phyloP scores from a whole-genome alignment of 2,888 invertebrate genomes.

The Malthinus seriepunctatus region DNA sequence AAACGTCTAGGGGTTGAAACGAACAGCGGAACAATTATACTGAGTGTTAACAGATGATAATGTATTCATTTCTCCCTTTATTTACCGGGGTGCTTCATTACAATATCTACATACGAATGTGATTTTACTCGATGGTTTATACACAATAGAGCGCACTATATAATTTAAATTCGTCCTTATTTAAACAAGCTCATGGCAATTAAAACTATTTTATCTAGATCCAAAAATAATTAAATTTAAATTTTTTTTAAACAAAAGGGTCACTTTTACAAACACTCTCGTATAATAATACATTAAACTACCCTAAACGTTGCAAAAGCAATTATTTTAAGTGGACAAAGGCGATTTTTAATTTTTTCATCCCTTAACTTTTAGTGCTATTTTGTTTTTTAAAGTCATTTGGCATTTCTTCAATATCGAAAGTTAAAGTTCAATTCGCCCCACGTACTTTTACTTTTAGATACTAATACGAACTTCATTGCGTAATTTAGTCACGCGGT shows the following conservation, averaged over 20 bases:
- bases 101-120: conserved; percentile 25
- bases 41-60: conserved; percentile 58
- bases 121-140: conserved; percentile 11
- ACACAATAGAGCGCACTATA: neutral
- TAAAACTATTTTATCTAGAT: too few species aligned
- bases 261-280: too few species aligned
- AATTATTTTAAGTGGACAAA: too few species aligned
- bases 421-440: conserved; percentile 21
- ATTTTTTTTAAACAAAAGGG: too few species aligned
- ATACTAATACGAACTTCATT: conserved; percentile 51
- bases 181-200: neutral
- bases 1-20: conserved; percentile 52
- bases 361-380: too few species aligned
- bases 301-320: too few species aligned
- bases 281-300: too few species aligned
- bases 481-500: conserved; percentile 55
- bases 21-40: conserved; percentile 55
- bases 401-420: conserved; percentile 21
- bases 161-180: conserved; percentile 5
- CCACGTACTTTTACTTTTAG: conserved; percentile 27
- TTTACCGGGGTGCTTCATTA: conserved; percentile 29
- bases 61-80: conserved; percentile 53
- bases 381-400: too few species aligned
- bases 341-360: too few species aligned
- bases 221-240: too few species aligned